phyloP scores from a whole-genome alignment of 2,888 invertebrate species.

The Tetragonisca angustula region DNA sequence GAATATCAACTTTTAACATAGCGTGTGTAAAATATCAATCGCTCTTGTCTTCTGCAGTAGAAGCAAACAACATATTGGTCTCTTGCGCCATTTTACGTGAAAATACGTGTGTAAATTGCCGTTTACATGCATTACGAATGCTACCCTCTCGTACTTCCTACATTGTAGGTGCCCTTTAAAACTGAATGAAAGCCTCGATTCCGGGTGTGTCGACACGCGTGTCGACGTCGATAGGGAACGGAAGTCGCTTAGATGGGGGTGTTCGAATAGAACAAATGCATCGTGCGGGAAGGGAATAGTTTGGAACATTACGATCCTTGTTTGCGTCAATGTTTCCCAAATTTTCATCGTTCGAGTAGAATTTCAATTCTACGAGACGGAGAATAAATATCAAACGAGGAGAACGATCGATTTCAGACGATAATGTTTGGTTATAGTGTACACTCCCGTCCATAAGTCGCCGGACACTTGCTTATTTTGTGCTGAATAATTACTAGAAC shows the following conservation, averaged over 20 bases:
- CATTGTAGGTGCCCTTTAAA: constrained; percentile 65
- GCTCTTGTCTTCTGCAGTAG: neutral
- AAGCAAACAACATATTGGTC: neutral
- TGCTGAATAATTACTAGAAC: too few relatives aligned
- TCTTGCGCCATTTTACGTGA: neutral
- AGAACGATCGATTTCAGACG: neutral
- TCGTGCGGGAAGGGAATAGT: constrained; percentile 52
- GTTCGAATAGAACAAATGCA: constrained; percentile 68
- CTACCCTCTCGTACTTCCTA: constrained; percentile 48
- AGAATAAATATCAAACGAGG: neutral
- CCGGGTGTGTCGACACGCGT: constrained; percentile 75
- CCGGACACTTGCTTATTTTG: too few relatives aligned
- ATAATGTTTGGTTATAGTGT: neutral
- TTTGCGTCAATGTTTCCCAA: constrained; percentile 1
- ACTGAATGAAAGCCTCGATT: constrained; percentile 75
- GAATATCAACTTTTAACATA: neutral
- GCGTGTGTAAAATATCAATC: neutral
- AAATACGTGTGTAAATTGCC: neutral
- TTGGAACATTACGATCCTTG: constrained; percentile 29
- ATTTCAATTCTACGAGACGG: neutral
- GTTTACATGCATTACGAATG: constrained; percentile 17
- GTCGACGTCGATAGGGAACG: constrained; percentile 64
- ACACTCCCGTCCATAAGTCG: too few relatives aligned
- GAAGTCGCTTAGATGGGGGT: constrained; percentile 71
- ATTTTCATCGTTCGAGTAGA: neutral